A percentile compares a stretch with the other conserved stretches of the same genome.
Conservation (phyloP, 1,140 invertebrate genomes). For the Helicoverpa armigera region DNA sequence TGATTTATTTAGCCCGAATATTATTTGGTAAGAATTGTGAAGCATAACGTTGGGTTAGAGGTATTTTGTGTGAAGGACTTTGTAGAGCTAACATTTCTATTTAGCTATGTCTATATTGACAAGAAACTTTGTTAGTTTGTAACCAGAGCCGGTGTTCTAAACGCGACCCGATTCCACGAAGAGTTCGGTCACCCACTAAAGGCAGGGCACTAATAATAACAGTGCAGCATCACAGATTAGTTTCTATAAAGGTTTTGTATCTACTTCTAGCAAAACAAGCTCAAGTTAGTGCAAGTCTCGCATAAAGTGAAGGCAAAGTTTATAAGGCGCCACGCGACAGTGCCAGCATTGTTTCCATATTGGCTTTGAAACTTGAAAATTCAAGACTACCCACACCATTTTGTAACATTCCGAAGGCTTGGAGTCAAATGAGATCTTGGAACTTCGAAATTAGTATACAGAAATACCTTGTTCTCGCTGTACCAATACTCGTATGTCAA, state of each 20-base stretch:
- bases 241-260: slow-evolving; percentile 39
- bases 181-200: slow-evolving; percentile 8
- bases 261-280: slow-evolving; percentile 53
- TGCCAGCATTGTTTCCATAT: slow-evolving; percentile 75
- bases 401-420: slow-evolving; percentile 53
- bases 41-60: too few relatives aligned
- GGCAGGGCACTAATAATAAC: slow-evolving; percentile 25
- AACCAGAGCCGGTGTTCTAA: background rate
- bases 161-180: background rate
- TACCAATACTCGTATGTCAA: slow-evolving; percentile 41
- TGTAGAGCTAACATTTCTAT: too few relatives aligned
- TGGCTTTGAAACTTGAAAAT: slow-evolving; percentile 75
- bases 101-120: background rate
- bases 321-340: slow-evolving; percentile 65
- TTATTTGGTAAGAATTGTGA: too few relatives aligned
- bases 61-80: too few relatives aligned
- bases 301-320: slow-evolving; percentile 63
- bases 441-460: slow-evolving; percentile 49
- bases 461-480: slow-evolving; percentile 28
- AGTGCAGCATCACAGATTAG: slow-evolving; percentile 55
- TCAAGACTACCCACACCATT: slow-evolving; percentile 63
- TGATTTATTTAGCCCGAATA: too few relatives aligned
- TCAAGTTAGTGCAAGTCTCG: slow-evolving; percentile 47
- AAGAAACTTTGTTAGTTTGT: slow-evolving; percentile 2
- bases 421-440: slow-evolving; percentile 46